Evolutionary conservation across 2,797 vertebrate species (phyloP).

Genomic region (Sebastes alutus): DNA sequence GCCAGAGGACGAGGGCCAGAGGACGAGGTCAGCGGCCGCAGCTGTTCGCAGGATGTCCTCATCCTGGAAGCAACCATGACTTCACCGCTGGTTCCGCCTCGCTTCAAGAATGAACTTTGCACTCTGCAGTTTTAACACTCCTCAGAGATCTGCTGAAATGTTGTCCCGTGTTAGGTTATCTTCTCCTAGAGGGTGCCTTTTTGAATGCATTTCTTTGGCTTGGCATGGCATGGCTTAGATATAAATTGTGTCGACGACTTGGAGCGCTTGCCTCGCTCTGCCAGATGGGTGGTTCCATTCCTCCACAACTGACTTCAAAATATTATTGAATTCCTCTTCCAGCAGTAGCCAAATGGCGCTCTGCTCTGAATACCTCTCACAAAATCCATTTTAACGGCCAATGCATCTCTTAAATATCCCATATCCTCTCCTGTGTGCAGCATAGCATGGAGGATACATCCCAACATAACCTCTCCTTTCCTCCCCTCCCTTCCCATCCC

Average conservation of each 20-base stretch:
- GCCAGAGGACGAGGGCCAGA: slow-evolving; percentile 52
- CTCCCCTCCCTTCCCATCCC: neutral
- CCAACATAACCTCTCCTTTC: neutral
- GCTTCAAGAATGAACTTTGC: slow-evolving; percentile 29
- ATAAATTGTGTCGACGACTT: slow-evolving; percentile 10
- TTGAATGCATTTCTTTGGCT: neutral
- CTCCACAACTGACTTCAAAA: slow-evolving; percentile 12
- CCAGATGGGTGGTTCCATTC: slow-evolving; percentile 42
- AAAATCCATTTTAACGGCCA: neutral
- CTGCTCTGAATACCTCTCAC: neutral
- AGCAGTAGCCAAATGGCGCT: slow-evolving; percentile 16
- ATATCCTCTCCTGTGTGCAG: neutral
- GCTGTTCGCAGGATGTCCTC: slow-evolving; percentile 65
- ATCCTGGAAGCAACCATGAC: slow-evolving; percentile 61
- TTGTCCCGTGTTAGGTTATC: neutral
- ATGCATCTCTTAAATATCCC: neutral
- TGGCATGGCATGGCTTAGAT: neutral
- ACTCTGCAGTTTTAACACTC: slow-evolving; percentile 34
- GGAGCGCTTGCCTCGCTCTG: neutral
- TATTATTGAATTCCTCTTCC: slow-evolving; percentile 26
- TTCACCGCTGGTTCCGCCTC: slow-evolving; percentile 55
- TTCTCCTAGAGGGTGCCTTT: neutral
- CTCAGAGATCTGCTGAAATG: neutral
- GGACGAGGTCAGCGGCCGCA: slow-evolving; percentile 65
- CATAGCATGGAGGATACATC: neutral